These are phyloP conservation scores for Drosophila antonietae DNA, from an alignment of 2,888 invertebrate genomes.

Conservation along the genomic window DNA sequence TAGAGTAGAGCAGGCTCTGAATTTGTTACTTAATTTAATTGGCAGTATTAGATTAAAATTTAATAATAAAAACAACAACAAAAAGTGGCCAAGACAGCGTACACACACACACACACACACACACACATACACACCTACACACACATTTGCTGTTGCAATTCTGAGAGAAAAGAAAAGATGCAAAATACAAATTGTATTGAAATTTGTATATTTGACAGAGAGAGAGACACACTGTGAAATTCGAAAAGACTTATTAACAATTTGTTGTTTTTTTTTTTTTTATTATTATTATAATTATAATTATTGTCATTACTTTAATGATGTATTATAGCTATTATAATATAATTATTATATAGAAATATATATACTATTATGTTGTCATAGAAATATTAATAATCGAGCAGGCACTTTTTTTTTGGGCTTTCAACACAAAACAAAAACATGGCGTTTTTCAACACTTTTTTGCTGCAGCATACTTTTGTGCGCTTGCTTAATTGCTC, in stretches of 20 bases:
- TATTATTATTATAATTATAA: conserved; percentile 49
- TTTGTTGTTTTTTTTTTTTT: conserved; percentile 66
- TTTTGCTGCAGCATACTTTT: conserved; percentile 42
- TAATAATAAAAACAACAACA: background rate
- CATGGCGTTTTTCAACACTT: background rate
- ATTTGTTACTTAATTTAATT: conserved; percentile 24
- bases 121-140: conserved; percentile 14
- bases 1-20: conserved; percentile 41
- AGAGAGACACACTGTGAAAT: conserved; percentile 81
- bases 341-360: conserved; percentile 20
- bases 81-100: conserved; percentile 14
- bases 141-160: conserved; percentile 64
- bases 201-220: conserved; percentile 66
- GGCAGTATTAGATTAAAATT: conserved; percentile 32
- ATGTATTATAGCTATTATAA: conserved; percentile 44
- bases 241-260: conserved; percentile 82
- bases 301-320: conserved; percentile 40
- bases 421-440: conserved; percentile 27
- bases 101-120: conserved; percentile 20
- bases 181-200: conserved; percentile 44
- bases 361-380: conserved; percentile 39
- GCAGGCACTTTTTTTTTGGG: conserved; percentile 39
- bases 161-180: conserved; percentile 34
- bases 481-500: conserved; percentile 11
- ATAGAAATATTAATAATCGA: conserved; percentile 36